Conservation (phyloP, 37 sponge, comb jelly and placozoan genomes). For the Petrosia ficiformis region DNA sequence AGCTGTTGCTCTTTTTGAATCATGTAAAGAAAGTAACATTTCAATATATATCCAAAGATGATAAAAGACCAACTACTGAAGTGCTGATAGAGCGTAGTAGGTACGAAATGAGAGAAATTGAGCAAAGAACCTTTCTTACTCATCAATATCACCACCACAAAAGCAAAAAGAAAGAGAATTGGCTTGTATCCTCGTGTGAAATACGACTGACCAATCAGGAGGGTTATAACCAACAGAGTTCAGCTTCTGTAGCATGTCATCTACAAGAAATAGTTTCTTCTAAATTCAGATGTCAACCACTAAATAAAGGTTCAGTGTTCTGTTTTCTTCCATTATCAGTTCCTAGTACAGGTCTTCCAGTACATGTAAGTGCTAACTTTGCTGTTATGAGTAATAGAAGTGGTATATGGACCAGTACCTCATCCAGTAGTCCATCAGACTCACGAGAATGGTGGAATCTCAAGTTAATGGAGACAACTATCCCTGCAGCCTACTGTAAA, state of each 20-base stretch:
- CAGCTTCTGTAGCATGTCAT: conserved; percentile 19
- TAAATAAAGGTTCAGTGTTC: conserved; percentile 38
- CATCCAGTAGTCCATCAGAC: not conserved
- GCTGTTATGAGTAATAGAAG: conserved; percentile 47
- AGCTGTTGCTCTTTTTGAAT: conserved; percentile 48
- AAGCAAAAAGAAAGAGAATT: not conserved
- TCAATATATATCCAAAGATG: conserved; percentile 5
- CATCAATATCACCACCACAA: too few relatives aligned
- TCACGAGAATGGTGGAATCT: not conserved
- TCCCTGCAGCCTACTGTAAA: conserved; percentile 2
- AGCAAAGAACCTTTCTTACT: not conserved
- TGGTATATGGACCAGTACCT: conserved; percentile 36
- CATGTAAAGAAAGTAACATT: conserved; percentile 41
- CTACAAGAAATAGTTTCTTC: not conserved
- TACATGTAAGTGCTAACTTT: conserved; percentile 62
- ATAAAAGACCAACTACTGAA: too few relatives aligned
- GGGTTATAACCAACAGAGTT: not conserved
- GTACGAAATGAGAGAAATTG: not conserved
- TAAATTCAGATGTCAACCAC: too few relatives aligned
- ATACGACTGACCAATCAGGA: not conserved
- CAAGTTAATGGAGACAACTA: not conserved
- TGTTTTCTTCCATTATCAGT: conserved; percentile 42
- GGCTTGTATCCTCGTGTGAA: not conserved
- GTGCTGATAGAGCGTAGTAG: not conserved
- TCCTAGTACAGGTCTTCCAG: conserved; percentile 43